phyloP scores from a whole-genome alignment of 1,140 invertebrate genomes.

The Trypoxylus dichotomus region DNA sequence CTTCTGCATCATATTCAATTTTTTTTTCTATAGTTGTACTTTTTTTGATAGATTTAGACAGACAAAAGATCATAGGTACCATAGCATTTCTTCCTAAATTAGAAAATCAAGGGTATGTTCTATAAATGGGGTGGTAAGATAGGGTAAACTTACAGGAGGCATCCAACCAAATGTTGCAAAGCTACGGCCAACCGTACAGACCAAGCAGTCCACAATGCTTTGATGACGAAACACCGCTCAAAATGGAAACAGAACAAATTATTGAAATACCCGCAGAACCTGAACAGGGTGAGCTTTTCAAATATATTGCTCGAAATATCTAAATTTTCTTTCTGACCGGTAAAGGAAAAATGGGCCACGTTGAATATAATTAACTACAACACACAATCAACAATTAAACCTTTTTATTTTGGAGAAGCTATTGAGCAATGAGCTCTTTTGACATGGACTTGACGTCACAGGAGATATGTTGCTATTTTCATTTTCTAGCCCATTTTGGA shows the following conservation, averaged over 20 bases:
- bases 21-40: neutral
- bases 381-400: too few species aligned
- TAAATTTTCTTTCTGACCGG: neutral
- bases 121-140: constrained; percentile 35
- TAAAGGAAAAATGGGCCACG: too few species aligned
- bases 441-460: too few species aligned
- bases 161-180: constrained; percentile 48
- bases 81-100: neutral
- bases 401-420: too few species aligned
- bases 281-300: constrained; percentile 46
- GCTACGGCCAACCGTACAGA: constrained; percentile 44
- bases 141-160: constrained; percentile 51
- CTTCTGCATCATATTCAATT: neutral
- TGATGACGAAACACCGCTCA: constrained; percentile 46
- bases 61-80: neutral
- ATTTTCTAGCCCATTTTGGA: too few species aligned
- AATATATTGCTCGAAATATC: constrained; percentile 16
- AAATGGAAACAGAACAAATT: constrained; percentile 43
- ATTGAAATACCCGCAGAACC: constrained; percentile 44
- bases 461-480: too few species aligned
- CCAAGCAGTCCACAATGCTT: constrained; percentile 47
- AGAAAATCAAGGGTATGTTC: neutral
- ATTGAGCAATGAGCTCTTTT: too few species aligned
- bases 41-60: neutral
- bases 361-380: neutral